These are phyloP conservation scores for Leptinotarsa texana DNA, from an alignment of 1,140 invertebrate species.

Conservation along the genomic window DNA sequence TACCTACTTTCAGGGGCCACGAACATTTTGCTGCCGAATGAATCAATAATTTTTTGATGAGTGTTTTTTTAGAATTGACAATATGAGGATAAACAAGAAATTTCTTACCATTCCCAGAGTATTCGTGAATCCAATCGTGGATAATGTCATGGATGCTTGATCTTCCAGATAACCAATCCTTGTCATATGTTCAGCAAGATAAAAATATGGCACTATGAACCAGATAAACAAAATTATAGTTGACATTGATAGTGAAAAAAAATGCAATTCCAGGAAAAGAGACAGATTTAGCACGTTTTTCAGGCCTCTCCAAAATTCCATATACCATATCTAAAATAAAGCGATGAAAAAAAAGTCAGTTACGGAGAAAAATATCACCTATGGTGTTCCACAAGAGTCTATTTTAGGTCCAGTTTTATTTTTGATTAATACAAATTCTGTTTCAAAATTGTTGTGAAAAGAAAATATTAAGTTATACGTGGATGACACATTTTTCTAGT, in stretches of 20 bases:
- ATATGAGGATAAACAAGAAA: not conserved
- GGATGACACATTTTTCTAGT: too few species aligned
- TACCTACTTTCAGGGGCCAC: not conserved
- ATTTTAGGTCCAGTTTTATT: too few species aligned
- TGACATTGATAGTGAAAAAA: conserved; percentile 77
- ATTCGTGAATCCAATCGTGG: conserved; percentile 82
- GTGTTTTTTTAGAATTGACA: conserved; percentile 1
- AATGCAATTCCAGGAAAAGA: conserved; percentile 77
- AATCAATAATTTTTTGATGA: not conserved
- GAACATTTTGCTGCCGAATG: not conserved
- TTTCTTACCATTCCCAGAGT: conserved; percentile 80
- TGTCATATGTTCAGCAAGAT: conserved; percentile 74
- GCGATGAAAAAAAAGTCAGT: not conserved
- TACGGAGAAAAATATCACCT: too few species aligned
- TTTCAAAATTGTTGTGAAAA: too few species aligned
- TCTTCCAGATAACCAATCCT: conserved; percentile 67
- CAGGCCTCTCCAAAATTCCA: conserved; percentile 69
- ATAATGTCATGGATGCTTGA: conserved; percentile 75
- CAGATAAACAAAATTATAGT: conserved; percentile 85
- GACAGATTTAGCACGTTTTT: conserved; percentile 76
- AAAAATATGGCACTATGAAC: conserved; percentile 90
- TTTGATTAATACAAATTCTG: too few species aligned
- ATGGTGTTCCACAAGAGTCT: too few species aligned
- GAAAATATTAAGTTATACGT: too few species aligned
- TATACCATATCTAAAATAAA: conserved; percentile 72